Evolutionary conservation across 2,797 vertebrate genomes (phyloP).

Genomic region (Chloroceryle inda): DNA sequence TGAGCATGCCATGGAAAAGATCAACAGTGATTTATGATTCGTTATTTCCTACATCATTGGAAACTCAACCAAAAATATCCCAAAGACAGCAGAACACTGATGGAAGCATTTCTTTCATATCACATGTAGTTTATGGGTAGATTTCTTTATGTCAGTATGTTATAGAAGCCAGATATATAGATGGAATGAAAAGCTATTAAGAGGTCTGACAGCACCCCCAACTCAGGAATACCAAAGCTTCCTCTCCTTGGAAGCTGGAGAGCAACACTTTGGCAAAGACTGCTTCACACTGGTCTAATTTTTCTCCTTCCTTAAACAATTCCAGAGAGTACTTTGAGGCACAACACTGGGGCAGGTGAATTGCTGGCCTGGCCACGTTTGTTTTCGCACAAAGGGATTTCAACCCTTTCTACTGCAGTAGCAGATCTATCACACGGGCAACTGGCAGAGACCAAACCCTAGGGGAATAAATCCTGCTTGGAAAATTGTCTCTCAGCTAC

Average conservation of each 20-base stretch:
- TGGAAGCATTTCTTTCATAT: not conserved
- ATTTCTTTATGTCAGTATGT: not conserved
- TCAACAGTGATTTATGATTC: not conserved
- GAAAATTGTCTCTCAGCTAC: not conserved
- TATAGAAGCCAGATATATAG: not conserved
- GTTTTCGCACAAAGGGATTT: not conserved
- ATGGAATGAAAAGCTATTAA: not conserved
- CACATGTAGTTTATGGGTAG: not conserved
- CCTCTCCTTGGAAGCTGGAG: not conserved
- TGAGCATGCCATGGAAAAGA: not conserved
- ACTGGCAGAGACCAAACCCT: not conserved
- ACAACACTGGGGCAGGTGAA: not conserved
- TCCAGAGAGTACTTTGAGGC: not conserved
- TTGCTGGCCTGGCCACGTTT: not conserved
- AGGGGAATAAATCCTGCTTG: not conserved
- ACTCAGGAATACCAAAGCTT: not conserved
- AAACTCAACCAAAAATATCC: not conserved
- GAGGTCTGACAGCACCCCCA: not conserved
- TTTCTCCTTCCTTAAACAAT: not conserved
- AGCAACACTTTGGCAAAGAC: not conserved
- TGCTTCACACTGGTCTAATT: not conserved
- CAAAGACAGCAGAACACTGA: not conserved
- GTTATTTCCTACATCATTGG: not conserved
- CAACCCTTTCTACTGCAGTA: not conserved
- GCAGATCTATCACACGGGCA: not conserved